Evolutionary conservation across 2,888 invertebrate genomes (phyloP).

Genomic region (Cataglyphis livida): DNA sequence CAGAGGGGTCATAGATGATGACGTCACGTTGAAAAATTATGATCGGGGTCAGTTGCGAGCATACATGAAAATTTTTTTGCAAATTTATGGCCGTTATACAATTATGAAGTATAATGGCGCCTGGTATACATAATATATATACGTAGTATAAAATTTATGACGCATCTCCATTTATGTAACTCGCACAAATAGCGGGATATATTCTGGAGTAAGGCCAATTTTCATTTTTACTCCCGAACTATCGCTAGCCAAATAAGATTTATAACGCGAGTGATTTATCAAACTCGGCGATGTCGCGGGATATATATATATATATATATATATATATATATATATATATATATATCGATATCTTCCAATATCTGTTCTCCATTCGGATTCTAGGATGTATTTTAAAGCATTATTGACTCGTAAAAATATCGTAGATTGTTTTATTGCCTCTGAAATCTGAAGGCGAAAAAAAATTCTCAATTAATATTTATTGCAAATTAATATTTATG

Average conservation of each 20-base stretch:
- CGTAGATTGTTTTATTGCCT: not conserved
- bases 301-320: not conserved
- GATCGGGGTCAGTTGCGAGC: not conserved
- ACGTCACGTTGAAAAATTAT: not conserved
- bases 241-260: slow-evolving; percentile 39
- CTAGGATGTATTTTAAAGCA: not conserved
- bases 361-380: slow-evolving; percentile 6
- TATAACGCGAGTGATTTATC: slow-evolving; percentile 23
- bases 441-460: not conserved
- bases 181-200: slow-evolving; percentile 40
- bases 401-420: too few relatives aligned
- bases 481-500: not conserved
- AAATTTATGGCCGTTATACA: not conserved
- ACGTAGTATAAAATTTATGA: slow-evolving; percentile 11
- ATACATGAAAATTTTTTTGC: not conserved
- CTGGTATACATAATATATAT: not conserved
- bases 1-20: not conserved
- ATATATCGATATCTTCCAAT: slow-evolving; percentile 7
- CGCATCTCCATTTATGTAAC: not conserved
- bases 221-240: slow-evolving; percentile 27
- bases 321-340: not conserved
- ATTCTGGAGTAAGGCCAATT: slow-evolving; percentile 45
- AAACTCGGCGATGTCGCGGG: slow-evolving; percentile 29
- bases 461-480: not conserved
- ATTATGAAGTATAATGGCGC: not conserved